Base-by-base conservation (phyloP, 2,888 invertebrate species). In the Lymantria monacha region DNA sequence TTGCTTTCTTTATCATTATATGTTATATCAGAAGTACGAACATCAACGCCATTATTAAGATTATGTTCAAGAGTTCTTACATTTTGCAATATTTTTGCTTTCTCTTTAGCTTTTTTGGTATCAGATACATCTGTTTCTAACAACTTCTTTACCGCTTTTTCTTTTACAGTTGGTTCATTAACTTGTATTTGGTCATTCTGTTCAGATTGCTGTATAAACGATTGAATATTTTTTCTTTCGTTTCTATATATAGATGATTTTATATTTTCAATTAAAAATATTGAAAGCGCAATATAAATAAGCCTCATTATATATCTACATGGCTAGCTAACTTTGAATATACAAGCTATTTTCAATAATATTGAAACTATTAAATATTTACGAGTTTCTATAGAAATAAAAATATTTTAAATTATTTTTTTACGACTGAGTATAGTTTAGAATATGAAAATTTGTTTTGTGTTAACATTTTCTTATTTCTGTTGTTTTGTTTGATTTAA, bases 1-100 rank as follows among this genome's bases (percentile, higher is more conserved):
- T 42, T 42, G 15, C 8, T 15, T 5, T 14, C 3, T 15, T 22
- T n/a, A 15, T 14, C 9, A 10, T 42, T 22, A 38, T 3, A 8
- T n/a, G 12, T 8, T n/a, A n/a, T n/a, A 12, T 40, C 40, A 40
- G n/a, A 3, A 40, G 13, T 12, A 7, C 12, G 8, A 13, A 40
- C 40, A n/a, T 50, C 52, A 0, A 22, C 33, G 1, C 33, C 65
- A 7, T 10, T 30, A n/a, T 43, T 43, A 14, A 43, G 12, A 11
- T 10, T 1, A 7, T 38, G 22, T 3, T 49, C 45, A 7, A 30
- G 8, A 0, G 9, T 11, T 30, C 36, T 41, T 42, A n/a, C 30
- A 9, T 10, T 41, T 33, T 44, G 31, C 7, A 41, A 45, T 33
- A 11, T 44, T 42, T 40, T 14, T 7, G 45, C 45, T 49, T 49